phyloP scores from a whole-genome alignment of 1,140 invertebrate species.

The Anastrepha obliqua region DNA sequence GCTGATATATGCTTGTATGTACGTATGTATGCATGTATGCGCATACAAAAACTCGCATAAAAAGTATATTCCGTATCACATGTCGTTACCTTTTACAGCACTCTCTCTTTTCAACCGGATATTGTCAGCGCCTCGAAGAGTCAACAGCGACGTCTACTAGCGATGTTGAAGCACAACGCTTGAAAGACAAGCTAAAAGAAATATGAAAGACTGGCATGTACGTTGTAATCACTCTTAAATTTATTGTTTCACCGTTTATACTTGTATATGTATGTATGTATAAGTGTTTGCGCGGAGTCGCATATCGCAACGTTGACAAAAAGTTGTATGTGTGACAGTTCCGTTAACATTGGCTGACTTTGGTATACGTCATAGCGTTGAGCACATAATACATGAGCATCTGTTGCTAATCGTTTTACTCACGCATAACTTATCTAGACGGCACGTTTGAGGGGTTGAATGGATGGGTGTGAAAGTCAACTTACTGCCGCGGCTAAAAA shows the following conservation, averaged over 20 bases:
- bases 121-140: background rate
- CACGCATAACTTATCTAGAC: background rate
- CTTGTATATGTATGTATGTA: too few species aligned
- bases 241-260: slow-evolving; percentile 15
- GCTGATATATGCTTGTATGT: background rate
- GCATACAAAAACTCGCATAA: too few species aligned
- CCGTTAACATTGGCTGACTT: background rate
- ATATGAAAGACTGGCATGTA: background rate
- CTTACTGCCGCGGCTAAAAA: too few species aligned
- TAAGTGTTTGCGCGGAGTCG: too few species aligned
- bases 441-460: too few species aligned
- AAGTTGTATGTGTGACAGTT: background rate
- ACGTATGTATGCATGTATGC: background rate
- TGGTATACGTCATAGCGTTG: background rate
- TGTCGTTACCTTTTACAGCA: too few species aligned
- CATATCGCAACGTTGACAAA: background rate
- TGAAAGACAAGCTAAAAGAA: background rate
- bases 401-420: slow-evolving; percentile 23
- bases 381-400: background rate
- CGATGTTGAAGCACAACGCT: background rate
- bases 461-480: too few species aligned
- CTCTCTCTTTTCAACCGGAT: background rate
- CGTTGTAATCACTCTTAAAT: background rate
- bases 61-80: too few species aligned
- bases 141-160: background rate